Evolutionary conservation across 2,113 vertebrate species (phyloP), one percentile per base, ranked within the genome.

Genomic region (Thunnus thynnus): DNA sequence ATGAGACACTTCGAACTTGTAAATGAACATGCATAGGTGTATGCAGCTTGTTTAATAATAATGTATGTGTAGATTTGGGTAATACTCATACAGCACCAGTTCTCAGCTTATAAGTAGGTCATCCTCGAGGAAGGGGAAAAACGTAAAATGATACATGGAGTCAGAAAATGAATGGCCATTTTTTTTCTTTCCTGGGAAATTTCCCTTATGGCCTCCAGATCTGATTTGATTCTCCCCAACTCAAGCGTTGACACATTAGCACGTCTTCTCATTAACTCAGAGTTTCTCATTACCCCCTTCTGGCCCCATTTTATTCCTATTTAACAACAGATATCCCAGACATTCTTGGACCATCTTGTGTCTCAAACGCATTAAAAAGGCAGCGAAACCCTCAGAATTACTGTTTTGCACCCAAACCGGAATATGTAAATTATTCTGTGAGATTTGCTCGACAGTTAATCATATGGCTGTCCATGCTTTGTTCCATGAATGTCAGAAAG

Each of bases 161-260:
- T 56, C 46, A 52, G 65, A 78, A 55, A 84, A 60, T 72, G 55
- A 81, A 84, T 57, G 61, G 75, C 16, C 41, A 1, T 70, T 78
- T 86, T 75, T 51, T 60, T 63, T 48, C 12, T 62, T 91, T 75
- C 86, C 56, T 76, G 69, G 70, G 63, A 91, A 84, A 88, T 89
- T 90, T 91, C 82, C 90, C 89, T 69, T 25, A 84, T 88, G 91
- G 90, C 84, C 72, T 75, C 56, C 74, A 62, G 57, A 91, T 92
- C 83, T 84, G 86, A 90, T 91, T 91, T 86, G 84, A 90, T 87
- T 92, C 88, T 90, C 84, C 88, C 69, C 66, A 84, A 89, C 85
- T 92, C 88, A 88, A 80, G 86, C 88, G 64, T 78, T 88, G 91
- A 91, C 88, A 92, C 91, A 88, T 93, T 88, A 93, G 86, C 84